Evolutionary conservation across 1,140 invertebrate genomes (phyloP).

Genomic region (Ptiloglossa arizonensis): DNA sequence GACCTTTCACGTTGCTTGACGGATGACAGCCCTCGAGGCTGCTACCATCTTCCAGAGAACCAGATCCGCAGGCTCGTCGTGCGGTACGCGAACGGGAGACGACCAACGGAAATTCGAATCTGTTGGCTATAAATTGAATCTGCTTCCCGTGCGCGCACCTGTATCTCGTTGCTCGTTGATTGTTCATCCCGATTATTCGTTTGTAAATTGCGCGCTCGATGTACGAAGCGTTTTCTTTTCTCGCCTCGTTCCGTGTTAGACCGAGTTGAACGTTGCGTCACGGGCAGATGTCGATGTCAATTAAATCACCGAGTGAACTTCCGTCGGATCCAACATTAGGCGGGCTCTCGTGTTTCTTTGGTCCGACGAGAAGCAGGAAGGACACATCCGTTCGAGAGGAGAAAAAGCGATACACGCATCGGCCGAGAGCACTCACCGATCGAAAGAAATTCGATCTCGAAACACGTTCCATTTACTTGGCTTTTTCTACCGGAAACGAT

Average conservation of each 20-base stretch:
- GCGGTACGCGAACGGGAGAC: neutral
- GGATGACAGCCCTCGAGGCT: constrained; percentile 44
- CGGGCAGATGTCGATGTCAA: constrained; percentile 39
- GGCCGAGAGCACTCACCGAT: constrained; percentile 6
- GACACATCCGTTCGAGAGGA: constrained; percentile 23
- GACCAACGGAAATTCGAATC: constrained; percentile 2
- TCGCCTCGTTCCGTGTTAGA: neutral
- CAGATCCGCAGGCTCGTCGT: constrained; percentile 14
- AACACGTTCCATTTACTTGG: no score
- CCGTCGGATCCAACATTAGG: constrained; percentile 21
- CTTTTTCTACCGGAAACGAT: neutral
- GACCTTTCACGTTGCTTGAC: constrained; percentile 52
- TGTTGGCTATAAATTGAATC: neutral
- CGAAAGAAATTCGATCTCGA: constrained; percentile 37
- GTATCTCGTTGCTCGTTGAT: neutral
- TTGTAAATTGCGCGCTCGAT: neutral
- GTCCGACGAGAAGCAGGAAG: constrained; percentile 55
- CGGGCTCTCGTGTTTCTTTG: constrained; percentile 46
- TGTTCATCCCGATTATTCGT: neutral
- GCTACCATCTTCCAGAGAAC: constrained; percentile 29
- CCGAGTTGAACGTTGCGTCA: neutral
- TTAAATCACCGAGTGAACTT: constrained; percentile 46
- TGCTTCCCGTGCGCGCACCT: neutral
- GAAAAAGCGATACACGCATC: constrained; percentile 27
- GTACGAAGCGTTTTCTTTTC: neutral